phyloP scores from a whole-genome alignment of 2,888 invertebrate species.

The Ormyrus labotus region DNA sequence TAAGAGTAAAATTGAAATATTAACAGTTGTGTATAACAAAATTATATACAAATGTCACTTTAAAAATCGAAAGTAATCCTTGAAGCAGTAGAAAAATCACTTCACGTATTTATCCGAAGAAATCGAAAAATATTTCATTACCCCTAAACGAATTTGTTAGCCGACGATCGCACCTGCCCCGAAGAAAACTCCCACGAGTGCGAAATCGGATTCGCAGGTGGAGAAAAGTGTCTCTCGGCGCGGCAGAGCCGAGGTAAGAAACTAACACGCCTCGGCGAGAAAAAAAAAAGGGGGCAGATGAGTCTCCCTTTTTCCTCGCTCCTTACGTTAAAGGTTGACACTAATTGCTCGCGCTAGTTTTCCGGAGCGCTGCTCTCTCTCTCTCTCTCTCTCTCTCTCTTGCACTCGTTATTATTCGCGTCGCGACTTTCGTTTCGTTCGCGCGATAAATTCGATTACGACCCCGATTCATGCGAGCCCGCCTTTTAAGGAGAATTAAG shows the following conservation, averaged over 20 bases:
- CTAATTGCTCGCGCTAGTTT: constrained; percentile 42
- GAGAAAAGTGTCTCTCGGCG: too few relatives aligned
- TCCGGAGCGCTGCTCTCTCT: neutral
- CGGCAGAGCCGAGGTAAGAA: too few relatives aligned
- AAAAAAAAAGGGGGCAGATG: too few relatives aligned
- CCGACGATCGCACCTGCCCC: too few relatives aligned
- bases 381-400: neutral
- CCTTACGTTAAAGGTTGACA: constrained; percentile 12
- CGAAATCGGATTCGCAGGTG: too few relatives aligned
- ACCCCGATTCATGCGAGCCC: constrained; percentile 11
- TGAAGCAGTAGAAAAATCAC: too few relatives aligned
- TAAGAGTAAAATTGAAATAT: too few relatives aligned
- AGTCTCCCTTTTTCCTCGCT: neutral
- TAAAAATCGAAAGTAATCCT: too few relatives aligned
- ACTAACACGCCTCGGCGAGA: too few relatives aligned
- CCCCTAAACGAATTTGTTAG: neutral
- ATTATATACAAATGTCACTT: too few relatives aligned
- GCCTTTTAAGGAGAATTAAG: constrained; percentile 26
- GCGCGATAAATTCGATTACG: constrained; percentile 49
- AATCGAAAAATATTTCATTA: neutral
- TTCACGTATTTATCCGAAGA: neutral
- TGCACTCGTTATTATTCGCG: constrained; percentile 46
- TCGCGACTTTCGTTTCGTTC: constrained; percentile 35
- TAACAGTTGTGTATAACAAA: too few relatives aligned
- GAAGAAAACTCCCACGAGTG: too few relatives aligned